Evolutionary conservation across 2,888 invertebrate genomes (phyloP).

Genomic region (Abrostola triplasia): DNA sequence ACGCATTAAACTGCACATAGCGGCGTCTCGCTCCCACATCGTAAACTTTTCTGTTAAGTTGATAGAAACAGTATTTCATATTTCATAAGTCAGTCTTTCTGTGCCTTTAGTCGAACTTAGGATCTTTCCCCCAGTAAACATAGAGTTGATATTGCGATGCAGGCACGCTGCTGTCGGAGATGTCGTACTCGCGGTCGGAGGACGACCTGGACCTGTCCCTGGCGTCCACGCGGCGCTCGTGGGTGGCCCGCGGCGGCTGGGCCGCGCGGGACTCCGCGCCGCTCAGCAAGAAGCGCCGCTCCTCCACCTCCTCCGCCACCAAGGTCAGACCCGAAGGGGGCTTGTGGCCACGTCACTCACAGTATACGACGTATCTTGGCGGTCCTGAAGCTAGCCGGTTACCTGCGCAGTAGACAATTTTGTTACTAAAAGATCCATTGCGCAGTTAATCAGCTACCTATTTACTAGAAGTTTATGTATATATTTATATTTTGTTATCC

Average conservation of each 20-base stretch:
- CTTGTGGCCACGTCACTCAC: no score
- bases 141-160: constrained; percentile 13
- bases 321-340: constrained; percentile 72
- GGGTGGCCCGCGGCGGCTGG: constrained; percentile 84
- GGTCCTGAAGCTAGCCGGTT: no score
- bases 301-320: constrained; percentile 78
- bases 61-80: no score
- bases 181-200: constrained; percentile 95
- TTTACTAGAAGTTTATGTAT: neutral
- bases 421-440: no score
- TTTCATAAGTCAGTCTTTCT: no score
- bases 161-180: constrained; percentile 93
- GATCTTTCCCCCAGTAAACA: neutral
- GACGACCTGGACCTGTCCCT: constrained; percentile 92
- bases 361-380: no score
- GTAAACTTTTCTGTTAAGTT: no score
- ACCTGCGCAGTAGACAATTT: no score
- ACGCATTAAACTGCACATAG: no score
- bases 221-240: constrained; percentile 83
- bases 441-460: no score
- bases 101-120: no score
- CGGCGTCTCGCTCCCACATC: no score
- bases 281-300: constrained; percentile 77
- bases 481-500: constrained; percentile 4
- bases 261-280: constrained; percentile 75